Conservation (phyloP, 2,797 vertebrate species). For the Enteromius unitaeniatus region DNA sequence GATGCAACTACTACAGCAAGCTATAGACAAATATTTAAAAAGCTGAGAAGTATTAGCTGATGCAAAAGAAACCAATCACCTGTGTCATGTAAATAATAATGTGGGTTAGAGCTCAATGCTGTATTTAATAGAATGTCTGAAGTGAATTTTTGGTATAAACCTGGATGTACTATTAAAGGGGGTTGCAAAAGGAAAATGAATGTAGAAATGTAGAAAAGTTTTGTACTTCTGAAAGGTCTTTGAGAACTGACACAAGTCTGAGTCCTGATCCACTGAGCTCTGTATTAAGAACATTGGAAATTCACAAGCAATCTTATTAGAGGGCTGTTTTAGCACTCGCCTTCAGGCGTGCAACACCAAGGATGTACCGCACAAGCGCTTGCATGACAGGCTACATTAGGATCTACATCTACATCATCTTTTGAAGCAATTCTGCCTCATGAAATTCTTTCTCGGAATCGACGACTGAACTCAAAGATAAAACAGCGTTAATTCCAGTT, state of each 20-base stretch:
- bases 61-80: neutral
- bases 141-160: neutral
- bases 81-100: neutral
- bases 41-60: neutral
- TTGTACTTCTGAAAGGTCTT: neutral
- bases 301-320: conserved; percentile 14
- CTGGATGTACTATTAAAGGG: neutral
- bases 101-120: neutral
- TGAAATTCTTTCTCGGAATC: conserved; percentile 19
- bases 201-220: neutral
- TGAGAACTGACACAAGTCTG: neutral
- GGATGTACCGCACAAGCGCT: neutral
- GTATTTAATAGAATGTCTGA: neutral
- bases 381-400: conserved; percentile 18
- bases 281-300: neutral
- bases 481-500: conserved; percentile 20
- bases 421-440: conserved; percentile 14
- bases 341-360: conserved; percentile 6
- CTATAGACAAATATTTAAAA: neutral
- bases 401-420: conserved; percentile 16
- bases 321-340: neutral
- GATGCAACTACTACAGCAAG: neutral
- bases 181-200: neutral
- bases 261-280: neutral
- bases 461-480: neutral